Evolutionary conservation across 2,888 invertebrate species (phyloP), one percentile per base, ranked within the genome.

Genomic region (Pyrochroa serraticornis): DNA sequence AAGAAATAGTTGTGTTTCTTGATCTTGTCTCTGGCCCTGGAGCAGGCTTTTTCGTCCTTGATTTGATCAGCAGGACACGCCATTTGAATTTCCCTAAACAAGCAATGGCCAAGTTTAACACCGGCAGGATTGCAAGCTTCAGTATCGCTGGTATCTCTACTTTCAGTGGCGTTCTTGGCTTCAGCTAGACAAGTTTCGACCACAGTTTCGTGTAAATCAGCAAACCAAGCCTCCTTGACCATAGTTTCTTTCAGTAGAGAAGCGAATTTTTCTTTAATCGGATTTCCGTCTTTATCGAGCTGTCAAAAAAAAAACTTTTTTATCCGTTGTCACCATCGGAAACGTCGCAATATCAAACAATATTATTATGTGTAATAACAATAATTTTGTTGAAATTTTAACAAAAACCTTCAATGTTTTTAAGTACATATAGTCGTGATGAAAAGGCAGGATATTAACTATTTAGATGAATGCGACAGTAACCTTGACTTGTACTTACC

Each of bases 41-140:
- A 62, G 53, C 80, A 80, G 34, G 68, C 60, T 49, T 72, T 73
- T 49, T 72, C 64, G 55, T 79, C 77, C 59, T 75, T 76, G 51
- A 79, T 77, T 62, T 76, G 69, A 50, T 79, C 78, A 38, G 71
- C 74, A 9, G 80, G 79, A 63, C 80, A 80, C 43, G 67, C 71
- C 14, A 78, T 65, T 64, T 80, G 79, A 56, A 78, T 67, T 65
- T 79, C 75, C 56, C 70, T 73, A 70, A 76, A 79, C 43, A 80
- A 53, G 63, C 80, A 80, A 54, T 77, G 76, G 33, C 68, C 70
- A 38, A 77, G 68, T 54, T 72, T 72, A 13, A 76, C 65, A 12
- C 71, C 73, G 3, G 75, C 68, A 2, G 77, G 75, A 68, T 77
- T 78, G 64, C 79, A 80, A 33, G 67, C 49, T 14, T 69, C 67